Evolutionary conservation across 2,113 vertebrate genomes (phyloP).

Genomic region (Mohoua ochrocephala): DNA sequence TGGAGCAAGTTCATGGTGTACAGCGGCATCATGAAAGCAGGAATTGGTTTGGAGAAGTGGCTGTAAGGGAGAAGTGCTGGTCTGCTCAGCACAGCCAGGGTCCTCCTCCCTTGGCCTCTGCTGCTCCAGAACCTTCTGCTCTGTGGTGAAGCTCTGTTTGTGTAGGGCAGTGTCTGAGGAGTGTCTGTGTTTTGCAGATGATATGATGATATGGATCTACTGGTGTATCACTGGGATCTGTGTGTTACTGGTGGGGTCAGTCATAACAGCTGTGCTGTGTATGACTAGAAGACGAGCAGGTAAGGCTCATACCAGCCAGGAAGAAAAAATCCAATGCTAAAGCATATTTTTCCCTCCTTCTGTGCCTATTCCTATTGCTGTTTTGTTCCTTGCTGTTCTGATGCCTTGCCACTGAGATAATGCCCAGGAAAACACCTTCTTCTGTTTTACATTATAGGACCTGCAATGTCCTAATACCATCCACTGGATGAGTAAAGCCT

Average conservation of each 20-base stretch:
- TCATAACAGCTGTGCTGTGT: constrained; percentile 61
- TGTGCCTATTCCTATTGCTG: neutral
- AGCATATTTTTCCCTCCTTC: neutral
- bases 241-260: constrained; percentile 66
- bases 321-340: neutral
- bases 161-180: neutral
- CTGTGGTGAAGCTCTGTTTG: neutral
- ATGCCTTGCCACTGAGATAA: neutral
- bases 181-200: constrained; percentile 30
- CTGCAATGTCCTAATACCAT: neutral
- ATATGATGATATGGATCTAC: constrained; percentile 60
- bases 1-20: neutral
- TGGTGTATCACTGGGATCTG: constrained; percentile 58
- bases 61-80: neutral
- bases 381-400: neutral
- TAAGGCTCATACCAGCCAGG: constrained; percentile 20
- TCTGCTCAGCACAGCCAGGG: neutral
- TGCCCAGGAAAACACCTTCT: neutral
- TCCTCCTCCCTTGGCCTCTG: neutral
- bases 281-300: constrained; percentile 62
- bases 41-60: neutral
- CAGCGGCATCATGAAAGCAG: neutral
- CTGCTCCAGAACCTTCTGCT: neutral
- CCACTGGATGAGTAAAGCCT: neutral
- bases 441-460: neutral